Percentiles rank a stretch among this genome's conserved stretches.
Evolutionary conservation across 2,113 vertebrate genomes (phyloP).

Genomic region (Pluvianellus socialis): DNA sequence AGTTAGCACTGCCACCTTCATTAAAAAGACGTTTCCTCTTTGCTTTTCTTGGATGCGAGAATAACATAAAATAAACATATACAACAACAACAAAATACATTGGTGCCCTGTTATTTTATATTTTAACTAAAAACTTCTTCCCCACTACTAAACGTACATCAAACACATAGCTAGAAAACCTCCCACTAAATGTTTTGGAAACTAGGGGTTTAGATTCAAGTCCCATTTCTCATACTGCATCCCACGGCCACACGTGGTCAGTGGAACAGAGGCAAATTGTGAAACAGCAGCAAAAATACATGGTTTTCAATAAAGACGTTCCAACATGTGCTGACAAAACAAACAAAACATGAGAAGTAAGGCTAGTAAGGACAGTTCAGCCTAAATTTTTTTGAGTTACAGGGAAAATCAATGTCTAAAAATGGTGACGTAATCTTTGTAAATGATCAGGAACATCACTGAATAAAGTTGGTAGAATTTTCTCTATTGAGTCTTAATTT

Average conservation of each 20-base stretch:
- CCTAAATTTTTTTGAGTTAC: neutral
- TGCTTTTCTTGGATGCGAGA: neutral
- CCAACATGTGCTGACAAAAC: neutral
- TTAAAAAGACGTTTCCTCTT: neutral
- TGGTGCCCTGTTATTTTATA: neutral
- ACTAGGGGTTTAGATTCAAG: neutral
- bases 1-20: neutral
- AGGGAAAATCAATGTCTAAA: neutral
- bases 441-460: neutral
- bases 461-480: neutral
- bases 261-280: neutral
- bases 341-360: neutral
- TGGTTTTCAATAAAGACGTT: neutral
- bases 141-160: neutral
- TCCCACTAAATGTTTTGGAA: neutral
- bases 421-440: neutral
- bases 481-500: neutral
- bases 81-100: neutral
- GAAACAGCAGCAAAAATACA: neutral
- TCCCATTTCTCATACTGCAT: neutral
- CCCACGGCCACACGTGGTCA: accelerated
- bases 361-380: neutral
- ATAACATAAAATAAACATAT: neutral
- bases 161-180: neutral
- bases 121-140: neutral